These are phyloP conservation scores for Poecilia gillii DNA, from an alignment of 2,797 vertebrate species.

Conservation along the genomic window DNA sequence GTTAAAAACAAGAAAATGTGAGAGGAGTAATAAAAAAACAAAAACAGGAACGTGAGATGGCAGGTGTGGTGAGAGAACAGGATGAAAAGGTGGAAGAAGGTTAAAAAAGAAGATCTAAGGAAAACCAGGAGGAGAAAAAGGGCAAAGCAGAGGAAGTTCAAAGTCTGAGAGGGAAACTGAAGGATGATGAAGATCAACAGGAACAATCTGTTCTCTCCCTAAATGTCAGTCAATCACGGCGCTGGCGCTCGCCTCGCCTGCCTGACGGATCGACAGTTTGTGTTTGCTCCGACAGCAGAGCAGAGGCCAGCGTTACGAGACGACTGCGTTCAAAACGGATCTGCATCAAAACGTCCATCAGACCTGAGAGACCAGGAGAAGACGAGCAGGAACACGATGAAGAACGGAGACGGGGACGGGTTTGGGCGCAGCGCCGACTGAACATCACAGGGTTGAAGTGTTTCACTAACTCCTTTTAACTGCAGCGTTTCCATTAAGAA, in stretches of 20 bases:
- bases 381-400: not conserved
- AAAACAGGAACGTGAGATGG: not conserved
- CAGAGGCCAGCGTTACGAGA: constrained; percentile 70
- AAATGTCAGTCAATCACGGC: constrained; percentile 65
- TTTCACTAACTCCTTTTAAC: too few species aligned
- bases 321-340: constrained; percentile 63
- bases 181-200: constrained; percentile 8
- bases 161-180: not conserved
- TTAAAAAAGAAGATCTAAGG: not conserved
- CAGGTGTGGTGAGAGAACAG: not conserved
- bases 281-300: constrained; percentile 74
- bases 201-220: constrained; percentile 29
- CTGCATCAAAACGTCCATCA: constrained; percentile 56
- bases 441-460: too few species aligned
- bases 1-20: too few species aligned
- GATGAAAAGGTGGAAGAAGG: not conserved
- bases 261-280: constrained; percentile 67
- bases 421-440: too few species aligned
- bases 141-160: not conserved
- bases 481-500: too few species aligned
- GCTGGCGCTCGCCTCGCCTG: constrained; percentile 69
- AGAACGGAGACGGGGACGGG: not conserved
- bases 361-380: not conserved
- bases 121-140: not conserved
- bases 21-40: not conserved